phyloP scores from a whole-genome alignment of 2,113 vertebrate species.

The Alexandromys fortis region DNA sequence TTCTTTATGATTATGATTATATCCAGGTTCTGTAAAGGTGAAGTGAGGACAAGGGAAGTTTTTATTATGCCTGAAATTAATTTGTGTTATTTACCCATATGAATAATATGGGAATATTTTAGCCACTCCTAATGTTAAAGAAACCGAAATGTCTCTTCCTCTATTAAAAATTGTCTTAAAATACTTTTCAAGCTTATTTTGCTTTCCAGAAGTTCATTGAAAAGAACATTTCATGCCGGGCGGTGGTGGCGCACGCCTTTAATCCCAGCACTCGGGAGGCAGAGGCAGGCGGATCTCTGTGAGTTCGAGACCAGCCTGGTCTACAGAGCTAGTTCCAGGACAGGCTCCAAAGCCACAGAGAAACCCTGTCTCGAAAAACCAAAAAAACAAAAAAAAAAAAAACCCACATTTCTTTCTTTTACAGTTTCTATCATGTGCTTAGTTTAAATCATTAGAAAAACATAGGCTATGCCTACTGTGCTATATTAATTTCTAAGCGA shows the following conservation, averaged over 20 bases:
- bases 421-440: not conserved
- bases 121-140: slow-evolving; percentile 28
- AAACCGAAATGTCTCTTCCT: not conserved
- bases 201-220: slow-evolving; percentile 35
- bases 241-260: too few species aligned
- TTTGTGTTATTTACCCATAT: slow-evolving; percentile 29
- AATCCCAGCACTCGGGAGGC: too few species aligned
- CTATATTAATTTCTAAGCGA: slow-evolving; percentile 13
- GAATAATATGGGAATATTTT: slow-evolving; percentile 29
- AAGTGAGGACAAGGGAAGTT: slow-evolving; percentile 10
- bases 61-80: slow-evolving; percentile 53
- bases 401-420: slow-evolving; percentile 11
- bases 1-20: slow-evolving; percentile 9
- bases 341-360: too few species aligned
- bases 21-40: slow-evolving; percentile 49
- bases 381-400: too few species aligned
- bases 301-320: too few species aligned
- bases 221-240: not conserved
- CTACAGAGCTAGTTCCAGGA: too few species aligned
- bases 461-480: not conserved
- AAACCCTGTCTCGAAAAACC: too few species aligned
- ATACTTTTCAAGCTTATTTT: slow-evolving; percentile 39
- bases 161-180: slow-evolving; percentile 46
- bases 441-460: not conserved
- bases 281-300: too few species aligned